phyloP scores from a whole-genome alignment of 2,888 invertebrate species.

The Idaea biselata region DNA sequence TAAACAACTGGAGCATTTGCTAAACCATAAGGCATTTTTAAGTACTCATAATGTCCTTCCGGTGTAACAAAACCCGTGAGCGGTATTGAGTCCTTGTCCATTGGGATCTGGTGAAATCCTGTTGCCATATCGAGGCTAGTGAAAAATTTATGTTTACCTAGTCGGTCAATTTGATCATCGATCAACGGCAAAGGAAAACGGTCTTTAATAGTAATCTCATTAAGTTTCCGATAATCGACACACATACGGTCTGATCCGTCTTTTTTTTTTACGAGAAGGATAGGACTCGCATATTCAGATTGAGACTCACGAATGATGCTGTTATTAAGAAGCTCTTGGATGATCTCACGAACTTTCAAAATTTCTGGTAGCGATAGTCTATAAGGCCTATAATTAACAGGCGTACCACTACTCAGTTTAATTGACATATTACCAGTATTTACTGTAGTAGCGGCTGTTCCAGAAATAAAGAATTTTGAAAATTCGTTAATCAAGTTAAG shows the following conservation, averaged over 20 bases:
- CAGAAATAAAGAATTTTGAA: no score
- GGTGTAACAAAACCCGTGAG: no score
- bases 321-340: conserved; percentile 25
- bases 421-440: conserved; percentile 15
- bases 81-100: no score
- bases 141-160: conserved; percentile 25
- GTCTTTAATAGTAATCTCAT: conserved; percentile 27
- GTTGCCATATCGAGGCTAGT: no score
- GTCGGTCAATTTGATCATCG: conserved; percentile 24
- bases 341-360: conserved; percentile 26
- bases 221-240: conserved; percentile 29
- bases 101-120: no score
- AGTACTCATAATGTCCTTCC: conserved; percentile 20
- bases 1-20: conserved; percentile 11
- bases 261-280: conserved; percentile 22
- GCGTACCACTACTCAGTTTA: neutral
- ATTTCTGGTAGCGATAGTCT: no score
- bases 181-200: conserved; percentile 28
- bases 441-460: neutral
- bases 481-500: no score
- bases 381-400: conserved; percentile 9
- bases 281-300: conserved; percentile 23
- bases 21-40: conserved; percentile 28
- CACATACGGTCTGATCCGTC: conserved; percentile 30
- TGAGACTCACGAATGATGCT: conserved; percentile 24